Evolutionary conservation across 92 coral and sea anemone species (phyloP), one percentile per base, ranked within the genome.

Genomic region (Muricea muricata): DNA sequence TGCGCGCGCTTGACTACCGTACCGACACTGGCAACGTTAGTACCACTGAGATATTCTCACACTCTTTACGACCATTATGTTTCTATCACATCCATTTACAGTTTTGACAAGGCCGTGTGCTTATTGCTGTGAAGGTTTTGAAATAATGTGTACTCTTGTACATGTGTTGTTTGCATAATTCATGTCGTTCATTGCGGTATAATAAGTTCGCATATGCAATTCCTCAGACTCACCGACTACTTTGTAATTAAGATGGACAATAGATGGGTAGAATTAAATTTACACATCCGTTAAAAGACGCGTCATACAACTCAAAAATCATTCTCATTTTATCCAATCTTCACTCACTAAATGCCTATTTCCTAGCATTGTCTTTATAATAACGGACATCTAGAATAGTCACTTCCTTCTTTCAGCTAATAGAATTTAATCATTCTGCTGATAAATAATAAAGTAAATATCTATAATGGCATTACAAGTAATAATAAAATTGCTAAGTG

Each of bases 121-220:
- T 10, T 13, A 52, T 63, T 13, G 37, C 35, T 39, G 70, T 63
- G 76, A 30, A 33, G 14, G 50, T 68, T 21, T 70, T 29, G 48
- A 54, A 70, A 42, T 33, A 42, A 35, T 70, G 50, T 70, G 50
- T 70, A 39, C 55, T 37, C 76, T 37, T 34, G 52, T 33, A 70
- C 76, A 70, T 70, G 76, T 70, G 76, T 70, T 63, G 35, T 32
- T 63, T 63, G 70, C 70, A 25, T 63, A 63, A 28, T 63, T 63
- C 70, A 63, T 63, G 21, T 30, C 15, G 2, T 30, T 63, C 39
- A 24, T 63, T 63, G 70, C 70, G 35, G 70, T 63, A 32, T 9
- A 63, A 63, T 63, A 32, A 15, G 37, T 9, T 7, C 30, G 65
- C 39, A 63, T 63, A 63, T 63, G 39, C 13, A 21, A 25, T 29